Conservation (phyloP, 2,888 invertebrate species). For the Sarcophaga subvicina region DNA sequence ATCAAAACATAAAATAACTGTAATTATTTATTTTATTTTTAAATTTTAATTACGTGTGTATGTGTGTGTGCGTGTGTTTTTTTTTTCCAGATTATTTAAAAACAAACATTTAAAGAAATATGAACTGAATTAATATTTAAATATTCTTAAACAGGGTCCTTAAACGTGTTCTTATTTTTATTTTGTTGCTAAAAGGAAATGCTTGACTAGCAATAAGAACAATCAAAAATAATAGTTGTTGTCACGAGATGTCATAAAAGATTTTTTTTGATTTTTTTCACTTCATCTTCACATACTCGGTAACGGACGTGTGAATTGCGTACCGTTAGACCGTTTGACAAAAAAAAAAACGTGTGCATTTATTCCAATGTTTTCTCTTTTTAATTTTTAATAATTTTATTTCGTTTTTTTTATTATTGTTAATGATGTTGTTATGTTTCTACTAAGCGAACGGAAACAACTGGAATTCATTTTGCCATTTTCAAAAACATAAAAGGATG, state of each 20-base stretch:
- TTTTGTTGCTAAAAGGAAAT: too few relatives aligned
- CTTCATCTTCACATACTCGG: slow-evolving; percentile 26
- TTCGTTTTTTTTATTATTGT: slow-evolving; percentile 10
- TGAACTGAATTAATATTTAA: background rate
- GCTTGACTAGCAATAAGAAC: background rate
- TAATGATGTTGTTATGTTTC: background rate
- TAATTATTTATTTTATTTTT: background rate
- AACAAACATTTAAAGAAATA: background rate
- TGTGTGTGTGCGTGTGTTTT: background rate
- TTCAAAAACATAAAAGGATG: too few relatives aligned
- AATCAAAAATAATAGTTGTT: slow-evolving; percentile 55
- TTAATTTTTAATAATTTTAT: slow-evolving; percentile 4
- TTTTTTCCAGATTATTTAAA: background rate
- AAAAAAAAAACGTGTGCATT: background rate
- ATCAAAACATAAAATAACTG: background rate
- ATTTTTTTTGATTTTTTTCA: slow-evolving; percentile 29
- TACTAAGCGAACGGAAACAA: background rate
- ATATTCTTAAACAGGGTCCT: background rate
- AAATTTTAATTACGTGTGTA: background rate
- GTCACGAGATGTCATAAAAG: slow-evolving; percentile 64
- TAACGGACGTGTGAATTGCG: slow-evolving; percentile 25
- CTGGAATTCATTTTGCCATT: background rate
- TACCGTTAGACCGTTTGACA: slow-evolving; percentile 19
- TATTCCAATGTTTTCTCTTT: background rate
- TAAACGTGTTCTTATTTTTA: slow-evolving; percentile 5